Evolutionary conservation across 2,797 vertebrate species (phyloP), one percentile per base, ranked within the genome.

Genomic region (Atherinosoma microstoma): DNA sequence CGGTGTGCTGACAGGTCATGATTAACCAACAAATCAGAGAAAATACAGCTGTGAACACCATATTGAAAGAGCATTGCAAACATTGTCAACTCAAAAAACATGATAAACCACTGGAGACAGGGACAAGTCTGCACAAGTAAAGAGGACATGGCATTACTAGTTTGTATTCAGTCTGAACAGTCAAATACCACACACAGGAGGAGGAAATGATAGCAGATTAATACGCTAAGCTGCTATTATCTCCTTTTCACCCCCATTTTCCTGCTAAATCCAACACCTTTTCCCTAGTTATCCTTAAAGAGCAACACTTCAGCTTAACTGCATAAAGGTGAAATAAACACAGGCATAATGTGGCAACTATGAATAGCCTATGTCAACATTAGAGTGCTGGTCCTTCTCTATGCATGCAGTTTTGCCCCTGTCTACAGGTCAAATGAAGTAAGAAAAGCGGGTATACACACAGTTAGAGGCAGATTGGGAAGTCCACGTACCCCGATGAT

Each of bases 401-500:
- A 9, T 32, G 40, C 3, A 63, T 87, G 84, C 95, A 95, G 95
- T 64, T 82, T 94, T 93, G 89, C 91, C 91, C 89, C 92, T 86
- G 90, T 58, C 70, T 87, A 81, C 85, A 34, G 92, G 88, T 89
- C 81, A 93, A 95, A 95, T 94, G 91, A 95, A 93, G 94, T 92
- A 95, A 96, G 94, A 95, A 96, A 94, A 94, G 96, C 95, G 95
- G 96, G 93, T 96, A 96, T 97, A 98, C 96, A 97, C 97, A 98
- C 96, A 96, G 97, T 97, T 88, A 97, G 96, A 94, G 97, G 97
- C 95, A 98, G 97, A 98, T 93, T 97, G 96, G 96, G 96, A 96
- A 98, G 97, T 97, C 97, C 97, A 99, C 97, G 96, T 99, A 99
- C 97, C 97, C 97, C 97, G 96, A 99, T 99, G 97, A 98, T 98